A percentile compares a stretch with the other conserved stretches of the same genome.
phyloP scores from a whole-genome alignment of 2,797 vertebrate genomes.

The Peromyscus melanophrys region DNA sequence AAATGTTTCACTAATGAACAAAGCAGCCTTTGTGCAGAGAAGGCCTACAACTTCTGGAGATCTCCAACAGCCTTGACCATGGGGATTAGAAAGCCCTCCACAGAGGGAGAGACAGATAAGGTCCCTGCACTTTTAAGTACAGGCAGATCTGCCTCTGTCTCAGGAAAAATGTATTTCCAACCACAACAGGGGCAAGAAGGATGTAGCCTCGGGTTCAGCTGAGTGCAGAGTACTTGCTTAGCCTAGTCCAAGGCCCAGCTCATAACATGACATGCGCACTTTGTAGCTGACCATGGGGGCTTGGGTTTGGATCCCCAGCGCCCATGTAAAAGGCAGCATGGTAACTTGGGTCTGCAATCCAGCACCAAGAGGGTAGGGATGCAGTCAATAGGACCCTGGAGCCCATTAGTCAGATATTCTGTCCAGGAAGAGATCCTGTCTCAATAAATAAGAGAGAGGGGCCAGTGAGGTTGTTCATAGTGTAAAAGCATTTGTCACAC shows the following conservation, averaged over 20 bases:
- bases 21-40: constrained; percentile 61
- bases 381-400: background rate
- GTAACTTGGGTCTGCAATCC: background rate
- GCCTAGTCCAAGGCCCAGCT: background rate
- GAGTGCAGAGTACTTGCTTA: background rate
- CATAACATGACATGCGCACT: background rate
- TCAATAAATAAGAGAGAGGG: background rate
- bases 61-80: background rate
- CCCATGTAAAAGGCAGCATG: background rate
- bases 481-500: background rate
- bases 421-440: background rate
- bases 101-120: background rate
- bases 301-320: background rate
- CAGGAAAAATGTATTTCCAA: constrained; percentile 54
- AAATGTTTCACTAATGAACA: constrained; percentile 69
- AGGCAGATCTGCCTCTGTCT: constrained; percentile 19
- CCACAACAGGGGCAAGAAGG: background rate
- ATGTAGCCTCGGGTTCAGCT: background rate
- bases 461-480: background rate
- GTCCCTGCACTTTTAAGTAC: background rate
- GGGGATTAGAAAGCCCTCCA: background rate
- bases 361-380: background rate
- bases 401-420: background rate
- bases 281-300: background rate
- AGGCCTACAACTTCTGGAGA: constrained; percentile 52